phyloP scores from a whole-genome alignment of 2,888 invertebrate genomes.

The Apotomis turbidana region DNA sequence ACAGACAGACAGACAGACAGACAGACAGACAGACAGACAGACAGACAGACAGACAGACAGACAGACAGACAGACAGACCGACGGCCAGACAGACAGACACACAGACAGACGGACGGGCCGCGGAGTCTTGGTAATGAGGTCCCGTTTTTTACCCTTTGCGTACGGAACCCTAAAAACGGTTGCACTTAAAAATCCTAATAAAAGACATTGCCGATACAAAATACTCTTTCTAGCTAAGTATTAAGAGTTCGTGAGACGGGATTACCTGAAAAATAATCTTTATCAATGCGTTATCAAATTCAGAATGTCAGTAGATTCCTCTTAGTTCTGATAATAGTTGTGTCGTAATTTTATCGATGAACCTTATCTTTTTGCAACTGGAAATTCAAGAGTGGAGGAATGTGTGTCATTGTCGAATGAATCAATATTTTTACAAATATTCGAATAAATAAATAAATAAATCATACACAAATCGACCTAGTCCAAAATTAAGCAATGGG shows the following conservation, averaged over 20 bases:
- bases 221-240: neutral
- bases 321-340: constrained; percentile 22
- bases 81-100: too few relatives aligned
- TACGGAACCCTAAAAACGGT: neutral
- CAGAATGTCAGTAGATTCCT: constrained; percentile 30
- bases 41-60: too few relatives aligned
- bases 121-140: too few relatives aligned
- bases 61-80: too few relatives aligned
- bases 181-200: neutral
- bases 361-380: constrained; percentile 50
- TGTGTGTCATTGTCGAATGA: constrained; percentile 27
- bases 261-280: neutral
- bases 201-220: neutral
- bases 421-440: neutral
- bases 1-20: too few relatives aligned
- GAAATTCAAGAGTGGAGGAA: constrained; percentile 24
- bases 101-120: too few relatives aligned
- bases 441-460: too few relatives aligned
- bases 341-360: constrained; percentile 45
- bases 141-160: too few relatives aligned
- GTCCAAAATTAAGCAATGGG: too few relatives aligned
- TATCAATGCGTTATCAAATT: constrained; percentile 28
- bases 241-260: neutral
- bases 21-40: too few relatives aligned
- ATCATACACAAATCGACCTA: too few relatives aligned